These are phyloP conservation scores for Mamestra configurata DNA, from an alignment of 1,140 invertebrate species.

Conservation along the genomic window DNA sequence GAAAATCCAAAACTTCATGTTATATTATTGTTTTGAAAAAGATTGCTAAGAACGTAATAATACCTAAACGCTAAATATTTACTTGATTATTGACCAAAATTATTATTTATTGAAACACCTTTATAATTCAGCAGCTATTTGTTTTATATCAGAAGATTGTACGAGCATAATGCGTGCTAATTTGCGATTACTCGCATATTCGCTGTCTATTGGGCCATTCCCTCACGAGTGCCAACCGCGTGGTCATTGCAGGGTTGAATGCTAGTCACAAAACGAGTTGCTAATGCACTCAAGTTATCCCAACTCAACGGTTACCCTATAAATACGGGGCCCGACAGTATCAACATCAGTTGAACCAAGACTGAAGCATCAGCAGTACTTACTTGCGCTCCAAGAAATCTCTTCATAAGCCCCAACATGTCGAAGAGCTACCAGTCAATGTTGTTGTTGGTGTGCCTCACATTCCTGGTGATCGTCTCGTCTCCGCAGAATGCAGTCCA, in stretches of 20 bases:
- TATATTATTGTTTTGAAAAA: no score
- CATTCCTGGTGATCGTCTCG: constrained; percentile 57
- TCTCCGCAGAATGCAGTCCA: constrained; percentile 47
- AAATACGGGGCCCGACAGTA: not conserved
- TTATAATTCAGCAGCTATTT: no score
- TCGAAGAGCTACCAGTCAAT: constrained; percentile 33
- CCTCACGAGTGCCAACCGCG: not conserved
- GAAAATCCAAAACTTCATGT: no score
- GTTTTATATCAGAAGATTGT: no score
- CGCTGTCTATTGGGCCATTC: not conserved
- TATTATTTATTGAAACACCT: no score
- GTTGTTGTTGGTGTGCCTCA: constrained; percentile 57
- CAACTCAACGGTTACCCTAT: not conserved
- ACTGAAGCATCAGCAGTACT: constrained; percentile 9
- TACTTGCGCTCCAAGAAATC: not conserved
- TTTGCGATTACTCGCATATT: no score
- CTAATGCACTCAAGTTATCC: not conserved
- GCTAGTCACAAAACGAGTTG: not conserved
- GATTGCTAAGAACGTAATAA: no score
- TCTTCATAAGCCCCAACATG: not conserved
- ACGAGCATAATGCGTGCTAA: no score
- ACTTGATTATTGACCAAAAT: no score
- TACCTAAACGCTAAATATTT: no score
- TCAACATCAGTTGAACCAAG: not conserved
- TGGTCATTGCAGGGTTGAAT: not conserved